phyloP scores from a whole-genome alignment of 2,113 vertebrate species.

The Sylvilagus bachmani region DNA sequence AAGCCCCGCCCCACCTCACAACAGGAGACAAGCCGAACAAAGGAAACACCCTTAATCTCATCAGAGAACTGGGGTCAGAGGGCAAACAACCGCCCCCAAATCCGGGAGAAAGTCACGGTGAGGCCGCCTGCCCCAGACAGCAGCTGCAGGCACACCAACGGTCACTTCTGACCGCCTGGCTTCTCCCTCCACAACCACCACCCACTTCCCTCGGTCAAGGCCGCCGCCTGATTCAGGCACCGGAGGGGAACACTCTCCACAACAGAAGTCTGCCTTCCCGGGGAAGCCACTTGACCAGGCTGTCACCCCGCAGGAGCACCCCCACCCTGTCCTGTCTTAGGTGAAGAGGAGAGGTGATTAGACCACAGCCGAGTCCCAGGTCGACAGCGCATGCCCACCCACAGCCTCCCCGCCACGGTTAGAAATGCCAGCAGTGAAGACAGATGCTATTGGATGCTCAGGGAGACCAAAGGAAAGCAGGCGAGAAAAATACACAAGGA shows the following conservation, averaged over 20 bases:
- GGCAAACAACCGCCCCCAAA: background rate
- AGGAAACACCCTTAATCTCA: conserved; percentile 1
- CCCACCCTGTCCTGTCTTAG: background rate
- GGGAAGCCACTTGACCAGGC: background rate
- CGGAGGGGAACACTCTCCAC: background rate
- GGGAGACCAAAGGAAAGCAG: background rate
- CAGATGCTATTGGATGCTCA: background rate
- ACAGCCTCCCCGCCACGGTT: background rate
- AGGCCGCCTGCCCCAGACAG: background rate
- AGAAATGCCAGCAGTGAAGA: background rate
- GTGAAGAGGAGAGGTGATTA: background rate
- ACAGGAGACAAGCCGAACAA: background rate
- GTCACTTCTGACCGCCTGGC: background rate
- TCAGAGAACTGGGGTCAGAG: background rate
- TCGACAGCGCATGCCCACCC: background rate
- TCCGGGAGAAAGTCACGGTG: background rate
- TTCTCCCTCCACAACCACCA: background rate
- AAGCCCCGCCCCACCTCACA: background rate
- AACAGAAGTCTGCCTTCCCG: background rate
- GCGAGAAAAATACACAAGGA: background rate
- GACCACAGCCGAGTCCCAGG: too few species aligned
- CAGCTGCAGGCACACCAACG: background rate
- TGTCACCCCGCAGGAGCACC: background rate
- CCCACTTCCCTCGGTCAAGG: background rate
- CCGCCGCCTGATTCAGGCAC: background rate